phyloP scores from a whole-genome alignment of 2,797 vertebrate species.

The Rhynchonycteris naso region DNA sequence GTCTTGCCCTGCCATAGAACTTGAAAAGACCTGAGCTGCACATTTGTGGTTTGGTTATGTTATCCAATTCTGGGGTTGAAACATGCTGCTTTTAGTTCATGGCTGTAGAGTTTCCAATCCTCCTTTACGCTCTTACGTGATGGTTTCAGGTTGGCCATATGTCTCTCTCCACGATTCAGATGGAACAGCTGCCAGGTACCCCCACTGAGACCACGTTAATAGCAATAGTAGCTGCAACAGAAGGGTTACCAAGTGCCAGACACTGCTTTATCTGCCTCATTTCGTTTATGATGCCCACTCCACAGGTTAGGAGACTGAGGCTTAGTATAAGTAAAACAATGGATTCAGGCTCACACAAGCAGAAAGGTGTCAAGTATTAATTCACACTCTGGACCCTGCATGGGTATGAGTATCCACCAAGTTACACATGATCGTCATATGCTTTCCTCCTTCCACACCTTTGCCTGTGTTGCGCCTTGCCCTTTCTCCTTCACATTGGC shows the following conservation, averaged over 20 bases:
- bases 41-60: conserved; percentile 67
- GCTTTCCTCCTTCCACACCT: not conserved
- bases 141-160: conserved; percentile 60
- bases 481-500: not conserved
- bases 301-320: not conserved
- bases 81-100: conserved; percentile 13
- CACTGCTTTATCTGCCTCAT: not conserved
- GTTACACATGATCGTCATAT: rapidly evolving
- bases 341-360: not conserved
- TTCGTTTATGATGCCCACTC: not conserved
- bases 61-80: conserved; percentile 63
- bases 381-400: not conserved
- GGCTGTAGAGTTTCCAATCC: conserved; percentile 71
- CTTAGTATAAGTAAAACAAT: not conserved
- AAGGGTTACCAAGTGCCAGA: not conserved
- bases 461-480: not conserved
- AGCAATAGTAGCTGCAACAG: not conserved
- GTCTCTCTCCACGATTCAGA: conserved; percentile 65
- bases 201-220: not conserved
- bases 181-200: conserved; percentile 43
- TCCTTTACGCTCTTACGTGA: conserved; percentile 73
- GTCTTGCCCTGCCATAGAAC: not conserved
- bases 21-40: conserved; percentile 59
- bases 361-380: not conserved
- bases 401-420: too few relatives aligned